These are phyloP conservation scores for Tympanoctomys barrerae DNA, from an alignment of 2,797 vertebrate genomes.

Conservation along the genomic window DNA sequence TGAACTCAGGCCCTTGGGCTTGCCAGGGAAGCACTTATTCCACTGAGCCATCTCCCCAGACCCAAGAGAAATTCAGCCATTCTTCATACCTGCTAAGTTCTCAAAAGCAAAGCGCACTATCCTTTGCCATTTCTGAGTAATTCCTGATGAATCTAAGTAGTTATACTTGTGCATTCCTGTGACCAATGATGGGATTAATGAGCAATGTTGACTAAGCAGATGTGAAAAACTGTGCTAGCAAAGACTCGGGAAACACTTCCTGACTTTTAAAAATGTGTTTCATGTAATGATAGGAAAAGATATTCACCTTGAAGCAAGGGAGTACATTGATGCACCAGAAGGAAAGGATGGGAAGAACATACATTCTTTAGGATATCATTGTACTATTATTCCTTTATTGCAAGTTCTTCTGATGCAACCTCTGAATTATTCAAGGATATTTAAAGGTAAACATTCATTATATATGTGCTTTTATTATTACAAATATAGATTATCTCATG, in stretches of 20 bases:
- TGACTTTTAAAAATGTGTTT: background rate
- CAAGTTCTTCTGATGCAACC: background rate
- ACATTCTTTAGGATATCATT: background rate
- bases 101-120: background rate
- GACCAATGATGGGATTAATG: background rate
- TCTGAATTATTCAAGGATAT: background rate
- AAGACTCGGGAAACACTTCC: background rate
- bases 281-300: background rate
- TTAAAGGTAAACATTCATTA: background rate
- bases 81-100: background rate
- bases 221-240: background rate
- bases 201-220: background rate
- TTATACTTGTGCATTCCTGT: background rate
- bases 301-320: background rate
- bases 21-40: too few relatives aligned
- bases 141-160: background rate
- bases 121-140: background rate
- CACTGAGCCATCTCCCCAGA: too few relatives aligned
- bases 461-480: background rate
- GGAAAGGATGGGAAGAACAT: background rate
- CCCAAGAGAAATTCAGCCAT: background rate
- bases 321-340: background rate
- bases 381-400: background rate
- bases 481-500: background rate
- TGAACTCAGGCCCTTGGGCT: too few relatives aligned